phyloP scores from a whole-genome alignment of 1,140 invertebrate genomes.

The Atta colombica region DNA sequence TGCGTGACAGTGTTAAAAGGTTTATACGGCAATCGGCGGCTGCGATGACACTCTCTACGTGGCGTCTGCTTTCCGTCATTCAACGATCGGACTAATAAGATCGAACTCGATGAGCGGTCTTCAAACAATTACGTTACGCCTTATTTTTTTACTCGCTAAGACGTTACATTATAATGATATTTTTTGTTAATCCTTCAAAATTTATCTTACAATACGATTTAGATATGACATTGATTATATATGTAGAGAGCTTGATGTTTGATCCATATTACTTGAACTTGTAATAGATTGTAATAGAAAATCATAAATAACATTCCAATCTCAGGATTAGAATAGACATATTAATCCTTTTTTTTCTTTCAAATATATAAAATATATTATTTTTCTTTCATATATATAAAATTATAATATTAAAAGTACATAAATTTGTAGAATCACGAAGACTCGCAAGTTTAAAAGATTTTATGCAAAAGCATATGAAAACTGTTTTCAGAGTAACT shows the following conservation, averaged over 20 bases:
- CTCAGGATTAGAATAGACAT: neutral
- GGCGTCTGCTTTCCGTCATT: slow-evolving; percentile 50
- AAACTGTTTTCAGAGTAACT: no score
- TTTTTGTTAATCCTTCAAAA: slow-evolving; percentile 16
- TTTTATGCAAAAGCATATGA: no score
- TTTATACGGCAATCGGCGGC: slow-evolving; percentile 71
- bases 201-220: neutral
- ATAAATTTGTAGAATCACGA: neutral
- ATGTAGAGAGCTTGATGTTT: neutral
- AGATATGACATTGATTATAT: neutral
- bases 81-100: slow-evolving; percentile 47
- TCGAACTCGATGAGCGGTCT: neutral
- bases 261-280: no score
- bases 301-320: neutral
- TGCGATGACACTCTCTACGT: slow-evolving; percentile 46
- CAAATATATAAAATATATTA: neutral
- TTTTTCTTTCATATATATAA: neutral
- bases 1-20: slow-evolving; percentile 79
- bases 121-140: slow-evolving; percentile 37
- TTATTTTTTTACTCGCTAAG: neutral
- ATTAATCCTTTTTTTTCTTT: neutral
- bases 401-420: neutral
- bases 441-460: neutral
- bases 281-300: neutral
- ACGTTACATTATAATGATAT: slow-evolving; percentile 7